These are phyloP conservation scores for Drosophila algonquin DNA, from an alignment of 2,888 invertebrate species.

Conservation along the genomic window DNA sequence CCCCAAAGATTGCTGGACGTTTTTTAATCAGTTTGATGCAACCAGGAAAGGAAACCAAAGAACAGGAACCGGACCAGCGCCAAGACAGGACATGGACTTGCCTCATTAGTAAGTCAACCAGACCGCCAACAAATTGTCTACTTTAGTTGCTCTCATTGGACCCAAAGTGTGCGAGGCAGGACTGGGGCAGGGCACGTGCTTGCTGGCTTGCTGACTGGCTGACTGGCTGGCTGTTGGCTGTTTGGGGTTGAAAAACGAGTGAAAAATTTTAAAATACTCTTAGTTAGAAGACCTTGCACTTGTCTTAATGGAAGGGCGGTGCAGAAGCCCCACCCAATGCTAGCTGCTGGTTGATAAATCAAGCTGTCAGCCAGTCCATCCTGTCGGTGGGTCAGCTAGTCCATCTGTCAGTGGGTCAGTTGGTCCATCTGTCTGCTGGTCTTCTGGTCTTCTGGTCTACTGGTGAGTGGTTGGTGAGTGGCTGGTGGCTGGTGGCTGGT, in stretches of 20 bases:
- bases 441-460: neutral
- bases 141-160: slow-evolving; percentile 37
- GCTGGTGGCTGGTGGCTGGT: slow-evolving; percentile 25
- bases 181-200: slow-evolving; percentile 46
- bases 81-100: slow-evolving; percentile 27
- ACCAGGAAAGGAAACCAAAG: slow-evolving; percentile 1
- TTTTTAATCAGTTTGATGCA: slow-evolving; percentile 43
- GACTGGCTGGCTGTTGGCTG: neutral
- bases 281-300: slow-evolving; percentile 52
- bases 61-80: slow-evolving; percentile 30
- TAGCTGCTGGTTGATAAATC: slow-evolving; percentile 18
- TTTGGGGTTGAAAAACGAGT: slow-evolving; percentile 47
- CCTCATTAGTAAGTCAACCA: slow-evolving; percentile 65
- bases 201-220: neutral
- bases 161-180: slow-evolving; percentile 10
- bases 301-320: slow-evolving; percentile 24
- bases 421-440: slow-evolving; percentile 27
- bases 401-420: slow-evolving; percentile 32
- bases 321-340: neutral
- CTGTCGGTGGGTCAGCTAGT: slow-evolving; percentile 9
- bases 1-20: slow-evolving; percentile 18
- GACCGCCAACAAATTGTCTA: slow-evolving; percentile 54
- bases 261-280: slow-evolving; percentile 54
- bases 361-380: slow-evolving; percentile 35
- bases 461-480: slow-evolving; percentile 6